Conservation (phyloP, 2,113 vertebrate species). For the Crotalus tigris region DNA sequence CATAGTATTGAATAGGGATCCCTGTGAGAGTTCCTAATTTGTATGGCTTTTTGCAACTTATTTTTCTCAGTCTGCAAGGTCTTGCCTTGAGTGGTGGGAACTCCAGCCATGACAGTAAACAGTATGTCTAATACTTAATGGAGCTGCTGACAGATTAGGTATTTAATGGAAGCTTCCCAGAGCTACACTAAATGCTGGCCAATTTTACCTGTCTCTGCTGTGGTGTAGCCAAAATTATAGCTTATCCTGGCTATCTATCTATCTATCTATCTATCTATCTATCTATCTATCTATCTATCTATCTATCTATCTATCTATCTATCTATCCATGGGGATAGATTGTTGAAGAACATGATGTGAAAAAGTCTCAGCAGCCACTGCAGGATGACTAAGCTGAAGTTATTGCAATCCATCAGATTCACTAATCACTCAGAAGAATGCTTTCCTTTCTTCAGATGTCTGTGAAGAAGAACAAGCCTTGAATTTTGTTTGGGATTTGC, state of each 20-base stretch:
- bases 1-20: neutral
- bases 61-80: neutral
- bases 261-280: neutral
- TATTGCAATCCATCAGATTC: neutral
- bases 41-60: neutral
- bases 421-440: neutral
- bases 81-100: neutral
- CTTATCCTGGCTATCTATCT: neutral
- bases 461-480: neutral
- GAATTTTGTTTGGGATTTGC: neutral
- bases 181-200: neutral
- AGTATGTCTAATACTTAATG: neutral
- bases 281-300: neutral
- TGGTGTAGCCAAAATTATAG: neutral
- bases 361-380: neutral
- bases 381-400: neutral
- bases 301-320: neutral
- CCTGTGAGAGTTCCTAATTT: neutral
- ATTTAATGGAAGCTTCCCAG: neutral
- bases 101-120: neutral
- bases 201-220: neutral
- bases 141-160: neutral
- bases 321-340: neutral
- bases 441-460: neutral
- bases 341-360: neutral